phyloP scores from a whole-genome alignment of 2,113 vertebrate species.

The Mobula birostris region DNA sequence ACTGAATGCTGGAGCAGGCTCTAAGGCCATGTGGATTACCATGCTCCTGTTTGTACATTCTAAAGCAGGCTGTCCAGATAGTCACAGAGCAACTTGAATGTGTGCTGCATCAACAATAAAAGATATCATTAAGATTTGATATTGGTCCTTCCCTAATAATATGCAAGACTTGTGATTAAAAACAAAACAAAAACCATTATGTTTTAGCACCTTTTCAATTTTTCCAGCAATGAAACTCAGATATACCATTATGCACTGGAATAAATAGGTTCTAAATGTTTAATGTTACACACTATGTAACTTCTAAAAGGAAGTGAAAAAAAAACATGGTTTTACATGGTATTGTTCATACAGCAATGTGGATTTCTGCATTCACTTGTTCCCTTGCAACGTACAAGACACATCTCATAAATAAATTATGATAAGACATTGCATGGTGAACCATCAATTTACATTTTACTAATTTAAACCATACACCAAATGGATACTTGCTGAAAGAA shows the following conservation, averaged over 20 bases:
- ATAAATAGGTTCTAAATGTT: slow-evolving; percentile 23
- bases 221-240: not conserved
- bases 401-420: slow-evolving; percentile 36
- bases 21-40: too few relatives aligned
- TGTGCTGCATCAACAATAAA: slow-evolving; percentile 26
- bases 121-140: slow-evolving; percentile 10
- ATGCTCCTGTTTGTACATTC: too few relatives aligned
- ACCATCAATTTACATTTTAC: slow-evolving; percentile 72
- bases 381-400: slow-evolving; percentile 18
- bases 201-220: slow-evolving; percentile 13
- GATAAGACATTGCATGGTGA: slow-evolving; percentile 61
- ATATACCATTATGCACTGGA: not conserved
- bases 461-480: slow-evolving; percentile 62
- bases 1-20: too few relatives aligned
- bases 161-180: not conserved
- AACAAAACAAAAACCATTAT: not conserved
- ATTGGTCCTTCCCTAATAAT: not conserved
- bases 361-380: slow-evolving; percentile 26
- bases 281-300: not conserved
- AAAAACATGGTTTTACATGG: not conserved
- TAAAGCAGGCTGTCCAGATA: not conserved
- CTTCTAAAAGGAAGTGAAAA: not conserved
- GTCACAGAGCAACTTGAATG: slow-evolving; percentile 9
- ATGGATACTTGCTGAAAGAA: slow-evolving; percentile 51
- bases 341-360: slow-evolving; percentile 22